Conservation (phyloP, 2,888 invertebrate species). For the Phyllotreta cruciferae region DNA sequence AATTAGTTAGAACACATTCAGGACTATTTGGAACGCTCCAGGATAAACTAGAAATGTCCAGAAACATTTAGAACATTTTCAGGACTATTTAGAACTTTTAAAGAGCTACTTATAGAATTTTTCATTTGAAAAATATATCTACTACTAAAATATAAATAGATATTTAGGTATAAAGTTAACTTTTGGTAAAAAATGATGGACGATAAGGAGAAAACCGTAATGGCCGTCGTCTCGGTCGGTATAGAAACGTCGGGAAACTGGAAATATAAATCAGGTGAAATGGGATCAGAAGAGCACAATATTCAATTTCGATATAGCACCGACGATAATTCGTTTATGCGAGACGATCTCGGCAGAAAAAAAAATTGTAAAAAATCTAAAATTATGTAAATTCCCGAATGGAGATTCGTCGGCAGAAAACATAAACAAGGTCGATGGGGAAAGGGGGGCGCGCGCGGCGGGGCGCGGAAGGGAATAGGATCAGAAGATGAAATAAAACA, state of each 20-base stretch:
- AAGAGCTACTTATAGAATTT: no score
- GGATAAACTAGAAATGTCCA: no score
- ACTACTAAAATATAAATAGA: no score
- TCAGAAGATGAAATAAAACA: constrained; percentile 62
- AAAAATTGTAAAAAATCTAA: constrained; percentile 55
- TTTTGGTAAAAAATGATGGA: constrained; percentile 1
- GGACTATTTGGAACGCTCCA: no score
- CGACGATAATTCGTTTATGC: constrained; percentile 43
- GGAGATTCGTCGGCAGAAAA: constrained; percentile 56
- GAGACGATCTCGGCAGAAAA: constrained; percentile 38
- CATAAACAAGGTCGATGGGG: constrained; percentile 51
- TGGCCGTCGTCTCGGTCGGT: constrained; percentile 15
- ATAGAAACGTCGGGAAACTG: constrained; percentile 7
- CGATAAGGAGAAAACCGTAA: constrained; percentile 17
- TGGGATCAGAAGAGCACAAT: constrained; percentile 34
- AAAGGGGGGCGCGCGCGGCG: constrained; percentile 33
- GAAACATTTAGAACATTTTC: no score
- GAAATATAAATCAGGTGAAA: constrained; percentile 33
- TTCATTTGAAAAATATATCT: no score
- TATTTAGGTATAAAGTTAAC: background rate
- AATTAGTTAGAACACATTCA: no score
- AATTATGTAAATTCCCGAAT: constrained; percentile 59
- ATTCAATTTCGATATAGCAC: constrained; percentile 41
- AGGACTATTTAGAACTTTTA: no score
- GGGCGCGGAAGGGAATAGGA: constrained; percentile 47